These are phyloP conservation scores for Procambarus clarkii DNA, from an alignment of 1,140 invertebrate species.

Conservation along the genomic window DNA sequence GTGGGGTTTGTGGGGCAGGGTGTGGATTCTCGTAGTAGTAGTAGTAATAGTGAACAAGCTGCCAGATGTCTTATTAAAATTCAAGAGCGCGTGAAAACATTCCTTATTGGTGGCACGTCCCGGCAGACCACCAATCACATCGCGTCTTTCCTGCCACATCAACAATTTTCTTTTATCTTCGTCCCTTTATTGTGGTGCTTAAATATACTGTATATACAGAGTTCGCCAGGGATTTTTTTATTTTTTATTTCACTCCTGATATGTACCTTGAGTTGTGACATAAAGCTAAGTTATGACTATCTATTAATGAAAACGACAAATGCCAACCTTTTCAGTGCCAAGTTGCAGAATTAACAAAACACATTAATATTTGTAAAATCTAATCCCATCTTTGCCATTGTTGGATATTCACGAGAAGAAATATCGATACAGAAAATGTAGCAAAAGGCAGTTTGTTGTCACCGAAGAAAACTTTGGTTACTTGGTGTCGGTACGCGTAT, in stretches of 20 bases:
- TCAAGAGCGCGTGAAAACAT: slow-evolving; percentile 25
- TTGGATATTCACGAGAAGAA: neutral
- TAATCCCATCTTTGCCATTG: neutral
- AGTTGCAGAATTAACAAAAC: neutral
- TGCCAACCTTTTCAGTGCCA: neutral
- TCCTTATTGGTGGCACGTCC: slow-evolving; percentile 19
- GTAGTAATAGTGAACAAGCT: neutral
- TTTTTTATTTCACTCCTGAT: no score
- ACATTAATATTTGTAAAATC: neutral
- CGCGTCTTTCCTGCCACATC: neutral
- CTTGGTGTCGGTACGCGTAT: neutral
- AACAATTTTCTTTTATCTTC: neutral
- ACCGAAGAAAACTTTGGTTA: neutral
- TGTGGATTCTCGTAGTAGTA: neutral
- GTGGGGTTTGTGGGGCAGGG: no score
- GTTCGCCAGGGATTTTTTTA: no score
- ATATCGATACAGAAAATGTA: neutral
- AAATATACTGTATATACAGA: no score
- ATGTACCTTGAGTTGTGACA: no score
- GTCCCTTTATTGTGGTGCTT: neutral
- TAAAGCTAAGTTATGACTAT: no score
- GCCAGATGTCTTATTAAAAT: slow-evolving; percentile 27
- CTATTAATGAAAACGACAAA: neutral
- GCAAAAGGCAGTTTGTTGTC: neutral
- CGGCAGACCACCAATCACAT: neutral